phyloP scores from a whole-genome alignment of 2,797 vertebrate species.

The Melanotaenia nigrans region DNA sequence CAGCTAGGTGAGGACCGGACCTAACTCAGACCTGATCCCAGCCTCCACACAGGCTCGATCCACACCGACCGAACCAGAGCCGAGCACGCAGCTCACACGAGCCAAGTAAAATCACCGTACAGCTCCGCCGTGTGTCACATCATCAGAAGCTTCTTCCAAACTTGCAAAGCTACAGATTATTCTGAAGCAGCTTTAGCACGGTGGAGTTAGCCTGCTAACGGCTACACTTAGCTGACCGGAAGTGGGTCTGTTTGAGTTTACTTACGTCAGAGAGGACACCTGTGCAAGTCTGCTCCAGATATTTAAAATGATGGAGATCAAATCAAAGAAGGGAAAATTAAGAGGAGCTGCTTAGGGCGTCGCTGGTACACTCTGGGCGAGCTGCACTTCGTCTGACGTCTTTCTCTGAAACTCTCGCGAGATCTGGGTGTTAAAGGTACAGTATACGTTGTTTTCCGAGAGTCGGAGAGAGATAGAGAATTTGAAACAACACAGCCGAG shows the following conservation, averaged over 20 bases:
- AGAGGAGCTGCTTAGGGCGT: not conserved
- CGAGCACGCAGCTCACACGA: no score
- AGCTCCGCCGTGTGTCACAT: not conserved
- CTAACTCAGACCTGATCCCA: no score
- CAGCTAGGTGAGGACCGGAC: no score
- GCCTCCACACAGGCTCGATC: no score
- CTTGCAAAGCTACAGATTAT: not conserved
- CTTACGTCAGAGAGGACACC: not conserved
- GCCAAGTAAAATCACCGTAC: not conserved
- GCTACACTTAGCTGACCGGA: not conserved
- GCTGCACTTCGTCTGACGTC: not conserved
- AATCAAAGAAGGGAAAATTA: not conserved
- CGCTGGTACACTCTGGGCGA: not conserved
- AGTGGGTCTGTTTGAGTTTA: not conserved
- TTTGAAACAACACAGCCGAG: no score
- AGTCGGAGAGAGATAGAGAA: no score
- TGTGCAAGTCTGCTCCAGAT: not conserved
- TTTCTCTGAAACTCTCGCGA: not conserved
- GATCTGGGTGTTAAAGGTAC: not conserved
- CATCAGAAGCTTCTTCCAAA: not conserved
- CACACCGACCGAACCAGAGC: no score
- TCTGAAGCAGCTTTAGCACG: not conserved
- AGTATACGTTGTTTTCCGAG: no score
- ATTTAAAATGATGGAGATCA: not conserved
- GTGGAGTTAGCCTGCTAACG: not conserved